A percentile compares a stretch with the other conserved stretches of the same genome.
phyloP scores from a whole-genome alignment of 2,888 invertebrate species.

The Lithophane socia region DNA sequence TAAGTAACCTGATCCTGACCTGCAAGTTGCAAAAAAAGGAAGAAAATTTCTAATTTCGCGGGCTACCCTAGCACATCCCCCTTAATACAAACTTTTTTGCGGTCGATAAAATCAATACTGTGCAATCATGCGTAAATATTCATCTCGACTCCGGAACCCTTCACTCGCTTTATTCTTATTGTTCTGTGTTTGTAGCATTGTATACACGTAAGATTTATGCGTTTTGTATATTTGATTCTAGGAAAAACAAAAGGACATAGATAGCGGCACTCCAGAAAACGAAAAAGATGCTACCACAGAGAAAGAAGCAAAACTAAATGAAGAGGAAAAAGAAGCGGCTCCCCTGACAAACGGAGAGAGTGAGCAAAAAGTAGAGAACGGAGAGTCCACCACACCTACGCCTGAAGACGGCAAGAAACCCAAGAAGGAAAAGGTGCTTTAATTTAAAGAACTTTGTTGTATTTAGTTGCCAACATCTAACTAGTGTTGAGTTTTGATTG shows the following conservation, averaged over 20 bases:
- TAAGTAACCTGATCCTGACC: too few species aligned
- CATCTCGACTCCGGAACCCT: not conserved
- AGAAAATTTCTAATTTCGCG: too few species aligned
- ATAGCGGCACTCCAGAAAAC: slow-evolving; percentile 91
- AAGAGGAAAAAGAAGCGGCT: slow-evolving; percentile 75
- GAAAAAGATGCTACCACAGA: slow-evolving; percentile 93
- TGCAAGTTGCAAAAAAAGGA: too few species aligned
- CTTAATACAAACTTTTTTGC: not conserved
- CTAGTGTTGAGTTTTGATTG: slow-evolving; percentile 47
- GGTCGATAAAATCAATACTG: not conserved
- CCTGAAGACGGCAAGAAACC: slow-evolving; percentile 91
- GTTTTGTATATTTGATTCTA: slow-evolving; percentile 72
- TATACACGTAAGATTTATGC: not conserved
- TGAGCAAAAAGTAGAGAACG: slow-evolving; percentile 84
- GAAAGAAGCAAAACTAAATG: slow-evolving; percentile 88
- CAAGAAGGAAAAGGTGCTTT: slow-evolving; percentile 91
- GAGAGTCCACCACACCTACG: slow-evolving; percentile 79
- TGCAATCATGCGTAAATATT: not conserved
- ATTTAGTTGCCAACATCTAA: slow-evolving; percentile 54
- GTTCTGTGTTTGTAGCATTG: not conserved
- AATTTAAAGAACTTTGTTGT: slow-evolving; percentile 3
- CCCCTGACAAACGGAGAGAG: slow-evolving; percentile 85
- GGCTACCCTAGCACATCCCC: too few species aligned
- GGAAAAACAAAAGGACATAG: slow-evolving; percentile 91
- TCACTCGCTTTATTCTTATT: not conserved